Percentiles rank a stretch among this genome's conserved stretches.
Conservation (phyloP, 2,113 vertebrate species). For the Chloropsis cyanopogon region DNA sequence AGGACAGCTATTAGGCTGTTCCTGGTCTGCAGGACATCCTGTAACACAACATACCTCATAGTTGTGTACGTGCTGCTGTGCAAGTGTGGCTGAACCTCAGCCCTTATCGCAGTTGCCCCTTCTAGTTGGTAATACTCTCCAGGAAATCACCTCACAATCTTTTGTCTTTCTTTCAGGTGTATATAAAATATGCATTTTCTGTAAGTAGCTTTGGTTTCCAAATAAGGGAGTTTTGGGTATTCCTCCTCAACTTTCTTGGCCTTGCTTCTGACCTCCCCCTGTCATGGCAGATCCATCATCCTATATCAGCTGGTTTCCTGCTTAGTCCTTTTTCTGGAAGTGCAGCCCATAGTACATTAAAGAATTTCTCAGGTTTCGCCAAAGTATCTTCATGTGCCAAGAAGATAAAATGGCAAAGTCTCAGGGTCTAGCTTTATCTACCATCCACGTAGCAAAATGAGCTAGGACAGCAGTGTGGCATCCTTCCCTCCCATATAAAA, state of each 20-base stretch:
- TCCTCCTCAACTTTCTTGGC: neutral
- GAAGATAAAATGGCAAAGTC: neutral
- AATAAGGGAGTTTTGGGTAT: neutral
- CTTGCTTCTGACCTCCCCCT: neutral
- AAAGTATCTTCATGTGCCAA: neutral
- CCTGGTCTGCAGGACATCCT: neutral
- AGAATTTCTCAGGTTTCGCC: neutral
- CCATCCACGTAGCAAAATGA: neutral
- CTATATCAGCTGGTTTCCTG: neutral
- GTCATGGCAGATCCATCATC: neutral
- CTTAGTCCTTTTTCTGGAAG: neutral
- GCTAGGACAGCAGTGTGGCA: neutral
- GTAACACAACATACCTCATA: neutral
- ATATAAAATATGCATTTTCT: neutral
- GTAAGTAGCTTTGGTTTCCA: neutral
- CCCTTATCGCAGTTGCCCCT: neutral
- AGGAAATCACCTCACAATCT: neutral
- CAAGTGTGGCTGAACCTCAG: neutral
- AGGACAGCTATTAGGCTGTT: neutral
- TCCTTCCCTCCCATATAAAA: neutral
- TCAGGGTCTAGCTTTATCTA: neutral
- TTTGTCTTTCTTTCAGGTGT: neutral
- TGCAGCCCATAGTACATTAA: neutral
- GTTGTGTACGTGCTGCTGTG: neutral
- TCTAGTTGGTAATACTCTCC: neutral